These are phyloP conservation scores for Podarcis lilfordi DNA, from an alignment of 2,797 vertebrate species.

Conservation along the genomic window DNA sequence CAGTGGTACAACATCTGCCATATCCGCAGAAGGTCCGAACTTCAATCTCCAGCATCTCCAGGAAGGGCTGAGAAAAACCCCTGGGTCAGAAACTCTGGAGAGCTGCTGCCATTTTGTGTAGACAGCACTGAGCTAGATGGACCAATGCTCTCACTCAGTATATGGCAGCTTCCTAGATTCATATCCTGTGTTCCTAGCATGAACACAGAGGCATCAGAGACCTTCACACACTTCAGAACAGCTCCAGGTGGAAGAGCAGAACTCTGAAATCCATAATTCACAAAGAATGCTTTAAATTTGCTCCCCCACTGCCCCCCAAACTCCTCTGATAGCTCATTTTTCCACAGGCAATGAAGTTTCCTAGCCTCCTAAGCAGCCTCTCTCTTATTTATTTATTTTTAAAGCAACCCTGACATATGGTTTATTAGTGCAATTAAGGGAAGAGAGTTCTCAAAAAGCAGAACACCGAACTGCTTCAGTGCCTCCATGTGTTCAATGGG, in stretches of 20 bases:
- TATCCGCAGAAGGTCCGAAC: too few species aligned
- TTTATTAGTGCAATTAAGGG: conserved; percentile 33
- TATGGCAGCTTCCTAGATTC: too few species aligned
- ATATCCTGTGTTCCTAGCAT: background rate
- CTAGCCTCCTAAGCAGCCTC: conserved; percentile 21
- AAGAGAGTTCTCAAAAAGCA: conserved; percentile 4
- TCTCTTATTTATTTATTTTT: conserved; percentile 19
- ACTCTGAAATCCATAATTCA: conserved; percentile 40
- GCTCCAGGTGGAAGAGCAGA: background rate
- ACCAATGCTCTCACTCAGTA: too few species aligned
- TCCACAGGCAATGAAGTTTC: conserved; percentile 31
- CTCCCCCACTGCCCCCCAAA: background rate
- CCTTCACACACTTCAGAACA: background rate
- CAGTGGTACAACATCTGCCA: too few species aligned
- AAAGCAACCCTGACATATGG: conserved; percentile 23
- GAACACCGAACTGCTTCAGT: background rate
- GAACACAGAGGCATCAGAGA: background rate
- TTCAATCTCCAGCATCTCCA: too few species aligned
- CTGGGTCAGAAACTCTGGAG: too few species aligned
- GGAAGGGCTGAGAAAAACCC: too few species aligned
- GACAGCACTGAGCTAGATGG: too few species aligned
- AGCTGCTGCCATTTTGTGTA: too few species aligned
- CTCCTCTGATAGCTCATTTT: background rate
- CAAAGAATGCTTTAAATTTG: conserved; percentile 14
- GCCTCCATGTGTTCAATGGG: background rate